Conservation (phyloP, 2,888 invertebrate genomes). For the Hypena proboscidalis region DNA sequence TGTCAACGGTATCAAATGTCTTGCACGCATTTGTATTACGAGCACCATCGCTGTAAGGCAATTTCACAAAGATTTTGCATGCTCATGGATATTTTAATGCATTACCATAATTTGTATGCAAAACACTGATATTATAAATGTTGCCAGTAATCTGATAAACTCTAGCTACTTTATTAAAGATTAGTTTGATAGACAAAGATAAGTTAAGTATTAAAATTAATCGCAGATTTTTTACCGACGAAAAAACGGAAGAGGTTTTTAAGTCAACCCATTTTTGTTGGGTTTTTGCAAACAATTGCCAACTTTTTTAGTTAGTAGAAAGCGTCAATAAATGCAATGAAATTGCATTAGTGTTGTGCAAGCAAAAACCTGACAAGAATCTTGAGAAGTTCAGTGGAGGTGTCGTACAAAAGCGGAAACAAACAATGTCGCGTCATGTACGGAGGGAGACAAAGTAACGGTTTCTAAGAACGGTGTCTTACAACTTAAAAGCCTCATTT, state of each 20-base stretch:
- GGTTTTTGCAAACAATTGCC: slow-evolving; percentile 24
- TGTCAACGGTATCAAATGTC: slow-evolving; percentile 6
- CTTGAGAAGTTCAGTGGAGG: slow-evolving; percentile 35
- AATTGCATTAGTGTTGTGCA: slow-evolving; percentile 43
- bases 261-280: slow-evolving; percentile 22
- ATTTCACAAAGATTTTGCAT: slow-evolving; percentile 8
- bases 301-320: slow-evolving; percentile 41
- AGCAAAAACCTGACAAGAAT: slow-evolving; percentile 39
- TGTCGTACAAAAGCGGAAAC: slow-evolving; percentile 50
- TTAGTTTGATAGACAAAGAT: too few relatives aligned
- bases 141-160: background rate
- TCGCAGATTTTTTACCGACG: too few relatives aligned
- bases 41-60: slow-evolving; percentile 3
- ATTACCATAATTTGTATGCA: slow-evolving; percentile 20
- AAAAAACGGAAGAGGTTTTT: too few relatives aligned
- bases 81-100: slow-evolving; percentile 17
- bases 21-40: slow-evolving; percentile 5
- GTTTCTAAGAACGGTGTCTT: slow-evolving; percentile 46
- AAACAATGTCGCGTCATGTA: slow-evolving; percentile 51
- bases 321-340: slow-evolving; percentile 37
- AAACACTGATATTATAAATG: slow-evolving; percentile 20
- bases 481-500: slow-evolving; percentile 41
- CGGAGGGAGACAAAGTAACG: slow-evolving; percentile 53
- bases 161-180: slow-evolving; percentile 9
- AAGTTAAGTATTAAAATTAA: too few relatives aligned